phyloP scores from a whole-genome alignment of 2,113 vertebrate species.

The Datnioides undecimradiatus region DNA sequence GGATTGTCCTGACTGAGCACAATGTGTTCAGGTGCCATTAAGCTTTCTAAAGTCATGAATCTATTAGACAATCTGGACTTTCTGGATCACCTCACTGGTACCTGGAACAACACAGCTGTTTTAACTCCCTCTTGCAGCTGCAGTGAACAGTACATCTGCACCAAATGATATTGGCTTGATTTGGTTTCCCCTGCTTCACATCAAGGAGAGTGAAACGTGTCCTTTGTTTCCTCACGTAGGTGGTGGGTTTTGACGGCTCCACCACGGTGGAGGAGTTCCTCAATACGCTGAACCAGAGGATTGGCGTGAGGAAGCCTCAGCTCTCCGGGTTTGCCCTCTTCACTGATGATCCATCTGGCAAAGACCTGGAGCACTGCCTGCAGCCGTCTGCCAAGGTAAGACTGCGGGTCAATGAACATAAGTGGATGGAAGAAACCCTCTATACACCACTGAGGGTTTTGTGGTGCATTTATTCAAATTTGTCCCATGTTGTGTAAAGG shows the following conservation, averaged over 20 bases:
- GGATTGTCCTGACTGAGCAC: not conserved
- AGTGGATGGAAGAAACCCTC: conserved; percentile 5
- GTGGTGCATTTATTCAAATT: not conserved
- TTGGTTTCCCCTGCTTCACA: no score
- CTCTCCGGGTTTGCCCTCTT: conserved; percentile 89
- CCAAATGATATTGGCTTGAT: no score
- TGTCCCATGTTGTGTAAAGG: conserved; percentile 8
- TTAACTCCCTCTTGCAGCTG: not conserved
- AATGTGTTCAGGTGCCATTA: not conserved
- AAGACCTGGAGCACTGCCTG: conserved; percentile 89
- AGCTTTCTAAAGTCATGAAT: not conserved
- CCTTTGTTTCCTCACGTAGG: conserved; percentile 73
- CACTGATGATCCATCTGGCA: conserved; percentile 91
- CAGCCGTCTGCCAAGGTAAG: conserved; percentile 87
- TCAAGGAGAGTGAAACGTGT: not conserved
- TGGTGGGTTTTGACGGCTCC: conserved; percentile 92
- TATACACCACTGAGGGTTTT: not conserved
- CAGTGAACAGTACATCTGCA: not conserved
- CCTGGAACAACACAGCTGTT: not conserved
- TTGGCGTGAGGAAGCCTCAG: conserved; percentile 87
- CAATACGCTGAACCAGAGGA: conserved; percentile 88
- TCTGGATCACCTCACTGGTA: not conserved
- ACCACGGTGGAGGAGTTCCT: conserved; percentile 92
- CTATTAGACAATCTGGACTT: not conserved
- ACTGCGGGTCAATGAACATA: not conserved